Evolutionary conservation across 2,797 vertebrate genomes (phyloP).

Genomic region (Pangasius larnaudii): DNA sequence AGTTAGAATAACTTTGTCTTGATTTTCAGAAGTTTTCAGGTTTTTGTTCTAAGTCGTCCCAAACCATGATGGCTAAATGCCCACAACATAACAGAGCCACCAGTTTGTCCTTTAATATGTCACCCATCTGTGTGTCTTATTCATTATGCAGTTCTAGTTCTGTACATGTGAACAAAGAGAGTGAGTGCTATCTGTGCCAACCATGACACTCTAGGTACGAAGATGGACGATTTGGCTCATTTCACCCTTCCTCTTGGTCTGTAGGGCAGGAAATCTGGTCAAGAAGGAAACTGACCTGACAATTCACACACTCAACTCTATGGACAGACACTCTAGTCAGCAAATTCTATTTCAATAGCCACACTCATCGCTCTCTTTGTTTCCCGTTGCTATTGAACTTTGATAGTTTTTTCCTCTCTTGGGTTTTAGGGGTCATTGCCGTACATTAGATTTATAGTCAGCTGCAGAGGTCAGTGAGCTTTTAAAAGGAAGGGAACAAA

Average conservation of each 20-base stretch:
- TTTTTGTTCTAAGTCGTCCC: neutral
- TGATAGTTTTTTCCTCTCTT: conserved; percentile 36
- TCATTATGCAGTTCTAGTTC: neutral
- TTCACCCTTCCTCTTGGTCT: conserved; percentile 48
- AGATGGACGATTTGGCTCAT: conserved; percentile 28
- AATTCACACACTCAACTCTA: conserved; percentile 44
- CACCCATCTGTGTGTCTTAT: neutral
- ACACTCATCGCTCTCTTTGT: conserved; percentile 35
- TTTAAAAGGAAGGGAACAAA: conserved; percentile 2
- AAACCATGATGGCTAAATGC: neutral
- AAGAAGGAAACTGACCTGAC: conserved; percentile 52
- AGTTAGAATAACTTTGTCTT: neutral
- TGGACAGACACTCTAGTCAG: conserved; percentile 38
- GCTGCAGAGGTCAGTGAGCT: conserved; percentile 27
- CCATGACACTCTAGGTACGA: neutral
- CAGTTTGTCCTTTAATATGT: neutral
- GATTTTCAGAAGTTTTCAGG: neutral
- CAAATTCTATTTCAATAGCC: conserved; percentile 47
- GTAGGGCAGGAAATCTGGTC: conserved; percentile 49
- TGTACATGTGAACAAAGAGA: neutral
- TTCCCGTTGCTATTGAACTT: conserved; percentile 51
- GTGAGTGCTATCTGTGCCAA: neutral
- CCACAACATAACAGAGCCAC: neutral
- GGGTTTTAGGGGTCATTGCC: neutral
- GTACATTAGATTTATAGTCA: conserved; percentile 6